phyloP scores from a whole-genome alignment of 2,888 invertebrate genomes.

The Aspidiotus rigidus region DNA sequence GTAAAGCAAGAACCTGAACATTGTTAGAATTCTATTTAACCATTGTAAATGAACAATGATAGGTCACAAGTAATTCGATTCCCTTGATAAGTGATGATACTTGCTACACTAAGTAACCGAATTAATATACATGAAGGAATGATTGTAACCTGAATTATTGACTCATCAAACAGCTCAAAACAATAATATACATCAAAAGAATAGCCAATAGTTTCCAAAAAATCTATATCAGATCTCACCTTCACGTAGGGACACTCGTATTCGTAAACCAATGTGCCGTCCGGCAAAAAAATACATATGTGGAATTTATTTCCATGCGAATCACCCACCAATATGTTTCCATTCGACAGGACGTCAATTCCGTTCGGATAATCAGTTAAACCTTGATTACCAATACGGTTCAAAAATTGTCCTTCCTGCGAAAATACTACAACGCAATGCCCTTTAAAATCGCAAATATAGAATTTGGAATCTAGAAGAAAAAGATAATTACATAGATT shows the following conservation, averaged over 20 bases:
- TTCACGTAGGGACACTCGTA: constrained; percentile 97
- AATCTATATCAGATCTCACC: constrained; percentile 48
- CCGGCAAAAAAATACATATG: constrained; percentile 87
- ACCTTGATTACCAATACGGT: constrained; percentile 89
- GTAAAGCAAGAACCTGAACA: too few species aligned
- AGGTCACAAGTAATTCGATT: too few species aligned
- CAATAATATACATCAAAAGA: neutral
- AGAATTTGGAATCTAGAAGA: constrained; percentile 72
- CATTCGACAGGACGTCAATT: constrained; percentile 93
- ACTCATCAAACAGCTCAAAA: neutral
- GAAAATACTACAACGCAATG: constrained; percentile 95
- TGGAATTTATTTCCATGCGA: constrained; percentile 97
- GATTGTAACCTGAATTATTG: too few species aligned
- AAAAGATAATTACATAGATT: neutral
- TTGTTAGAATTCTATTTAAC: too few species aligned
- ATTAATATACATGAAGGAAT: too few species aligned
- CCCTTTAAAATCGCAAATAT: constrained; percentile 96
- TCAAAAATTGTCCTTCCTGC: constrained; percentile 81
- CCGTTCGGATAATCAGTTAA: constrained; percentile 96
- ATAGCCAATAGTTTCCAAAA: neutral
- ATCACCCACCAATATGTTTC: constrained; percentile 92
- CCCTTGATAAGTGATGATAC: too few species aligned
- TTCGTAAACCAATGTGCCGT: constrained; percentile 77
- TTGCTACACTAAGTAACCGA: too few species aligned
- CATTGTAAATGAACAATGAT: too few species aligned